phyloP scores from a whole-genome alignment of 2,888 invertebrate species.

The Gerris lacustris region DNA sequence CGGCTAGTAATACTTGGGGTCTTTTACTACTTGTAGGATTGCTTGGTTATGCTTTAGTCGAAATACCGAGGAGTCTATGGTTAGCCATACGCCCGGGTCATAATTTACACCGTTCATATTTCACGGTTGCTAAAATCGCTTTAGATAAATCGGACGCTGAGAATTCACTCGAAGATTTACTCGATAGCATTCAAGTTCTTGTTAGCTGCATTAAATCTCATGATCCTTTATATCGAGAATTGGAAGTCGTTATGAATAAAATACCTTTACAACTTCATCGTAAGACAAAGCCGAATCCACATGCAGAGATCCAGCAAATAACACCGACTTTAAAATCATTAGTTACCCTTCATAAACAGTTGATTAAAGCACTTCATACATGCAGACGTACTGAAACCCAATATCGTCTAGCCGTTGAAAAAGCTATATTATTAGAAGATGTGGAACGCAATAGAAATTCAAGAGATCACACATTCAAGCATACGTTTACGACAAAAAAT shows the following conservation, averaged over 20 bases:
- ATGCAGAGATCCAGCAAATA: conserved; percentile 46
- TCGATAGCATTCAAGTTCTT: conserved; percentile 69
- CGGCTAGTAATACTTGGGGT: conserved; percentile 99
- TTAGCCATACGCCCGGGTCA: conserved; percentile 75
- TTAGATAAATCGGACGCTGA: conserved; percentile 95
- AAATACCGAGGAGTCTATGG: conserved; percentile 87
- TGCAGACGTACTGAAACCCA: conserved; percentile 86
- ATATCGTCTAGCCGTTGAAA: conserved; percentile 74
- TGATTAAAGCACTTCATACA: conserved; percentile 81
- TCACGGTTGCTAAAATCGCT: conserved; percentile 85
- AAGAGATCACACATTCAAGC: conserved; percentile 48
- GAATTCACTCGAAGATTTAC: conserved; percentile 86
- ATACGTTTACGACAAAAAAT: conserved; percentile 50
- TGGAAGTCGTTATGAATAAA: conserved; percentile 83
- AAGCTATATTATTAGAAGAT: conserved; percentile 75
- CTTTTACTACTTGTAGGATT: conserved; percentile 84
- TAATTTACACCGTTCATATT: conserved; percentile 74
- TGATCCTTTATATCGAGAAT: conserved; percentile 61
- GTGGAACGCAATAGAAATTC: conserved; percentile 61
- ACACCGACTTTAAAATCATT: conserved; percentile 71
- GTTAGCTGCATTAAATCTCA: conserved; percentile 61
- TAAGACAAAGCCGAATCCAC: conserved; percentile 41
- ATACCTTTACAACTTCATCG: conserved; percentile 68
- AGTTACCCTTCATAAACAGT: conserved; percentile 80
- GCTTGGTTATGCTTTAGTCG: conserved; percentile 87